Percentiles rank a stretch among this genome's conserved stretches.
Conservation (phyloP, 2,888 invertebrate species). For the Agriotes lineatus region DNA sequence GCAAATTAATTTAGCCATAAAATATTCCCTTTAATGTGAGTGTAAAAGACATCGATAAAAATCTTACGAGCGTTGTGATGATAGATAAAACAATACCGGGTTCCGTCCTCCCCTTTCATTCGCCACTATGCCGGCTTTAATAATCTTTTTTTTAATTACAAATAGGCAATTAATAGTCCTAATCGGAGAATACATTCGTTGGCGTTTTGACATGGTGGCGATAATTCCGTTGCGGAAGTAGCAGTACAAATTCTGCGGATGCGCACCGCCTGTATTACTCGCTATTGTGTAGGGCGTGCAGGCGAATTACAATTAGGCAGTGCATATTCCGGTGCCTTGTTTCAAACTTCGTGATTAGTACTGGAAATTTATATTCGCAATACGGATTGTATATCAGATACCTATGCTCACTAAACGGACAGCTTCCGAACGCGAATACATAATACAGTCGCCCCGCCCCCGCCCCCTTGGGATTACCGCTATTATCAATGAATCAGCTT, state of each 20-base stretch:
- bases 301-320: conserved; percentile 25
- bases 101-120: no score
- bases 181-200: neutral
- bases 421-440: conserved; percentile 41
- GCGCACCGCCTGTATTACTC: conserved; percentile 17
- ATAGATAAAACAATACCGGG: no score
- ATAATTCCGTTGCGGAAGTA: conserved; percentile 10
- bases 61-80: no score
- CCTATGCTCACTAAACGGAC: conserved; percentile 35
- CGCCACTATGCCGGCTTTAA: no score
- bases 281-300: conserved; percentile 14
- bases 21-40: neutral
- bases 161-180: neutral
- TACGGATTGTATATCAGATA: conserved; percentile 39
- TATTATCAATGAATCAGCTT: conserved; percentile 54
- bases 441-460: conserved; percentile 45
- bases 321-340: conserved; percentile 20
- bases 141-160: neutral
- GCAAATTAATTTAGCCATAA: conserved; percentile 4
- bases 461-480: conserved; percentile 46
- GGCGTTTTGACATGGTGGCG: neutral
- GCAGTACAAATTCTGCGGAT: conserved; percentile 10
- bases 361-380: conserved; percentile 34
- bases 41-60: no score
- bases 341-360: conserved; percentile 29